phyloP scores from a whole-genome alignment of 2,888 invertebrate species.

The Ceriagrion tenellum region DNA sequence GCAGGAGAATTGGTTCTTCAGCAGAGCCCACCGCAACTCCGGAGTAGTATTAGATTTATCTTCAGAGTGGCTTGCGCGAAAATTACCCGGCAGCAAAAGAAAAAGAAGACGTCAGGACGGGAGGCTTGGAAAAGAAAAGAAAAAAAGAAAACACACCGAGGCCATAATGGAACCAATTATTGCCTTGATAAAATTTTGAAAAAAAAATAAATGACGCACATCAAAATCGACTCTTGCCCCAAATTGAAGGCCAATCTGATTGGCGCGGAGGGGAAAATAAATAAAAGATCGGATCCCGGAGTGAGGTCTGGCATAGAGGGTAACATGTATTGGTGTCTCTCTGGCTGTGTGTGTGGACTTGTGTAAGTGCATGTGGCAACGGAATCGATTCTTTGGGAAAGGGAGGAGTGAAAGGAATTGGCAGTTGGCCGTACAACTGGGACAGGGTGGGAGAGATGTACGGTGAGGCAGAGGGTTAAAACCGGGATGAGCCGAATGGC shows the following conservation, averaged over 20 bases:
- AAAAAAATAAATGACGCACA: constrained; percentile 8
- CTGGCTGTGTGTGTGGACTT: neutral
- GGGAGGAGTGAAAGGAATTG: neutral
- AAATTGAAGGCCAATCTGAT: constrained; percentile 9
- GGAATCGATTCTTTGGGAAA: neutral
- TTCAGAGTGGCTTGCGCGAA: neutral
- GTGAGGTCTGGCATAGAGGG: neutral
- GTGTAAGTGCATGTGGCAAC: neutral
- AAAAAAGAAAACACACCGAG: neutral
- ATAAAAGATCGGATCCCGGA: neutral
- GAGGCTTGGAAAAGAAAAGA: neutral
- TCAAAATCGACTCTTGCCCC: neutral
- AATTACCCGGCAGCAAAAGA: neutral
- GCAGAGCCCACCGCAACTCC: neutral
- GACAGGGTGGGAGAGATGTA: neutral
- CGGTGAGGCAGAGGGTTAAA: neutral
- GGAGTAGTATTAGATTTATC: neutral
- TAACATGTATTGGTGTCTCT: neutral
- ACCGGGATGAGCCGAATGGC: neutral
- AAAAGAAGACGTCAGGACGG: neutral
- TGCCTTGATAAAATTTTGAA: neutral
- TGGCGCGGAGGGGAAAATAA: neutral
- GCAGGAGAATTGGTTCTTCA: no score
- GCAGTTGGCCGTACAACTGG: no score
- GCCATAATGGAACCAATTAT: constrained; percentile 19